Percentiles rank a stretch among this genome's conserved stretches.
Evolutionary conservation across 2,888 invertebrate genomes (phyloP).

Genomic region (Zootermopsis nevadensis): DNA sequence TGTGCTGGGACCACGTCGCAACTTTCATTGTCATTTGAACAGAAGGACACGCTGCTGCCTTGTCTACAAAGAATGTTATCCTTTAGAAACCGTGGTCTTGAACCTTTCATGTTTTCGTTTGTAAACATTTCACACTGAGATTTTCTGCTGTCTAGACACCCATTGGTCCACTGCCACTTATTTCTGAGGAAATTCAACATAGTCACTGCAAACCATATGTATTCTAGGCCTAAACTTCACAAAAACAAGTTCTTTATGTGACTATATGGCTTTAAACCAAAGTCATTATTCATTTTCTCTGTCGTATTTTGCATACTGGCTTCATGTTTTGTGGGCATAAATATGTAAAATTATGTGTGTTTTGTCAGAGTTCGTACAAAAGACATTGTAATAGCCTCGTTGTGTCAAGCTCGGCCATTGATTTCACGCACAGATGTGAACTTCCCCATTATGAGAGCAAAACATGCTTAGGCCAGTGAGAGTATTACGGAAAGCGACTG

Average conservation of each 20-base stretch:
- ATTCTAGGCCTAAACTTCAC: not conserved
- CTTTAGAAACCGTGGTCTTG: too few relatives aligned
- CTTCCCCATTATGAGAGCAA: too few relatives aligned
- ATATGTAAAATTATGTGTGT: not conserved
- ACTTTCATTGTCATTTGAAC: too few relatives aligned
- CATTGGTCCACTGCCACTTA: not conserved
- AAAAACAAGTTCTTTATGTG: not conserved
- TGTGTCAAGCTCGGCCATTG: not conserved
- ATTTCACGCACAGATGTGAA: too few relatives aligned
- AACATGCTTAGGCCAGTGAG: too few relatives aligned
- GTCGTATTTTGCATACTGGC: not conserved
- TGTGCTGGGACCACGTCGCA: too few relatives aligned
- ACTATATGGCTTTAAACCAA: not conserved
- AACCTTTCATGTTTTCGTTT: too few relatives aligned
- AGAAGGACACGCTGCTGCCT: too few relatives aligned
- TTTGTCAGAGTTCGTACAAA: not conserved
- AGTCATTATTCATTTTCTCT: constrained; percentile 9
- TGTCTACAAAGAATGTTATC: too few relatives aligned
- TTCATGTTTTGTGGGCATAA: not conserved
- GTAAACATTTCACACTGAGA: too few relatives aligned
- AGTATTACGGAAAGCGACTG: too few relatives aligned
- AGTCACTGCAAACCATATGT: not conserved
- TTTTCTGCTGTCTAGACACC: not conserved
- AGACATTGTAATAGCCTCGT: not conserved
- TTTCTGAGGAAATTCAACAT: not conserved